These are phyloP conservation scores for Triops cancriformis DNA, from an alignment of 1,140 invertebrate genomes.

Conservation along the genomic window DNA sequence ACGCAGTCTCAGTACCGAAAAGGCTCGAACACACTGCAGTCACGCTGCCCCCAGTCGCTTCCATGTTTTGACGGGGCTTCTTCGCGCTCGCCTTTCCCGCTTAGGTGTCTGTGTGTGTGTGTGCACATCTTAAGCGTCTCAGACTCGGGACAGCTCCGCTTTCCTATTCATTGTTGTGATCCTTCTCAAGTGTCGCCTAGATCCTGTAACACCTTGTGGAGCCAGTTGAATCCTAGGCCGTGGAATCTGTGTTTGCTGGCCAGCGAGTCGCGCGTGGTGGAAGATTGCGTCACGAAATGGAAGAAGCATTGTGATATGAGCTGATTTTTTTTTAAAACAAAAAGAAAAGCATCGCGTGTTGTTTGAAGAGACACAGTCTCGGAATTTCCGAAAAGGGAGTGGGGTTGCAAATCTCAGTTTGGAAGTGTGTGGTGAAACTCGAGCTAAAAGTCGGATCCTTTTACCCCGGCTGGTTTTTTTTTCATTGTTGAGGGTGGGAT, in stretches of 20 bases:
- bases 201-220: not conserved
- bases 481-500: not conserved
- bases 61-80: too few relatives aligned
- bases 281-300: not conserved
- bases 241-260: not conserved
- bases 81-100: too few relatives aligned
- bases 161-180: not conserved
- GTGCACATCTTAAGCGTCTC: not conserved
- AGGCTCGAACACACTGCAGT: conserved; percentile 7
- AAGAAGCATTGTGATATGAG: not conserved
- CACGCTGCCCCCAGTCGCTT: not conserved
- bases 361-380: not conserved
- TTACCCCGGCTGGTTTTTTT: too few relatives aligned
- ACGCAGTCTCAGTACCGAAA: conserved; percentile 4
- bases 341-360: not conserved
- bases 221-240: not conserved
- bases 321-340: not conserved
- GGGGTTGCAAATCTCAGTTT: too few relatives aligned
- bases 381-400: not conserved
- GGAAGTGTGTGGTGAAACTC: too few relatives aligned
- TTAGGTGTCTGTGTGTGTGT: not conserved
- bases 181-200: not conserved
- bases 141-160: not conserved
- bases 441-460: too few relatives aligned
- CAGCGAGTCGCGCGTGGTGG: not conserved